A percentile compares a stretch with the other conserved stretches of the same genome.
Evolutionary conservation across 2,888 invertebrate species (phyloP).

Genomic region (Amphipoea oculea): DNA sequence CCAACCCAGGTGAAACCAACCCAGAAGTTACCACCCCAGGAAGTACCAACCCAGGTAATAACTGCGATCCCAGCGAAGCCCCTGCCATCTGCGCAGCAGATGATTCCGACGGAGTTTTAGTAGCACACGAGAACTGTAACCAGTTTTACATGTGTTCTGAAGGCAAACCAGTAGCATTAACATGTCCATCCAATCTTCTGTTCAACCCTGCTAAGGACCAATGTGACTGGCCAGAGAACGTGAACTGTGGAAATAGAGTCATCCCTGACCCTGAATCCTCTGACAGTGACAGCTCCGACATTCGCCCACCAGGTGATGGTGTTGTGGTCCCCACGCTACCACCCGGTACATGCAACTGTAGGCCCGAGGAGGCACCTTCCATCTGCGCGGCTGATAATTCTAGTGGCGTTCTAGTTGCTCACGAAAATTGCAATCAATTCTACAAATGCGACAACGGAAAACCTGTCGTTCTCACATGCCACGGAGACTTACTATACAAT

Average conservation of each 20-base stretch:
- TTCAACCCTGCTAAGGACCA: conserved; percentile 68
- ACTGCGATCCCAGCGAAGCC: conserved; percentile 68
- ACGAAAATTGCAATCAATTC: conserved; percentile 75
- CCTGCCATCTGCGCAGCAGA: conserved; percentile 68
- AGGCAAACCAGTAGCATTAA: conserved; percentile 63
- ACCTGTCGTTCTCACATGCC: neutral
- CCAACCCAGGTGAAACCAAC: neutral
- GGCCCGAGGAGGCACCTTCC: conserved; percentile 67
- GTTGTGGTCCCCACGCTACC: conserved; percentile 30
- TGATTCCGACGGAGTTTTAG: conserved; percentile 66
- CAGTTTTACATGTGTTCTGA: conserved; percentile 72
- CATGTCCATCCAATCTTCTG: conserved; percentile 62
- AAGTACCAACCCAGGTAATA: conserved; percentile 31
- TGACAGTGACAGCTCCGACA: conserved; percentile 38
- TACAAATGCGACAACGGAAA: conserved; percentile 29
- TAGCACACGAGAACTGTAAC: conserved; percentile 75
- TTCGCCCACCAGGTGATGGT: conserved; percentile 18
- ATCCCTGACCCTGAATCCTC: conserved; percentile 21
- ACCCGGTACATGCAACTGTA: neutral
- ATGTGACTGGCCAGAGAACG: conserved; percentile 75
- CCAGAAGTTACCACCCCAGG: conserved; percentile 2
- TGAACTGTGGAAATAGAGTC: conserved; percentile 70
- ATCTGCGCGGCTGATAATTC: conserved; percentile 70
- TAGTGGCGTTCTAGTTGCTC: conserved; percentile 68
- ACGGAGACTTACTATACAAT: neutral